Evolutionary conservation across 1,140 invertebrate genomes (phyloP), one percentile per base, ranked within the genome.

Genomic region (Drosophila erecta): DNA sequence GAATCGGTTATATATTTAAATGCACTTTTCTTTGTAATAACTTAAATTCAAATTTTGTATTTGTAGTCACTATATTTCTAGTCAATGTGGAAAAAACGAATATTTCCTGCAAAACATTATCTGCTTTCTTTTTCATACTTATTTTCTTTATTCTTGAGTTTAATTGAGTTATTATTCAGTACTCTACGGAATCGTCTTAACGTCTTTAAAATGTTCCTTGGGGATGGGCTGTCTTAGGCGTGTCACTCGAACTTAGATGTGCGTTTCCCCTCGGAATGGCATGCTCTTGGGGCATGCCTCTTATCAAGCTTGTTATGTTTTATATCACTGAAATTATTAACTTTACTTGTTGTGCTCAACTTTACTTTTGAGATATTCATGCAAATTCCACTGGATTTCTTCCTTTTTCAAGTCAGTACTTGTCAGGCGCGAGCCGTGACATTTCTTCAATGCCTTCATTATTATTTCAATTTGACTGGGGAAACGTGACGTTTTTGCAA

Each of bases 391-490:
- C 47, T 47, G 53, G 60, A 76, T 41, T 75, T 37, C 55, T 55
- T 62, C 6, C 12, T 50, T 46, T 46, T 30, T 30, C 10, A 4
- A 24, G 24, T 24, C 24, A 24, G 24, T 24, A 3, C 51, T 56
- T 70, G 66, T 70, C 67, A 57, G 41, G 51, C 44, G 60, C 40
- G 24, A 6, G 40, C 50, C 69, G 71, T 75, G 72, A 76, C 71
- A 76, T 66, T 76, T 76, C 72, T 76, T 76, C 72, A 76, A 76
- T 76, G 72, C 72, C 72, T 76, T 76, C 72, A 76, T 76, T 76
- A 76, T 76, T 76, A 76, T 76, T 76, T 76, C 72, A 76, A 76
- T 76, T 76, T 76, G 71, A 75, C 53, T 65, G 64, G 60, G 41
- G 60, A 56, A 76, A 76, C 72, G 72, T 76, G 72, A 76, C 72